These are phyloP conservation scores for Hepsetus odoe DNA, from an alignment of 2,113 vertebrate species.

Conservation along the genomic window DNA sequence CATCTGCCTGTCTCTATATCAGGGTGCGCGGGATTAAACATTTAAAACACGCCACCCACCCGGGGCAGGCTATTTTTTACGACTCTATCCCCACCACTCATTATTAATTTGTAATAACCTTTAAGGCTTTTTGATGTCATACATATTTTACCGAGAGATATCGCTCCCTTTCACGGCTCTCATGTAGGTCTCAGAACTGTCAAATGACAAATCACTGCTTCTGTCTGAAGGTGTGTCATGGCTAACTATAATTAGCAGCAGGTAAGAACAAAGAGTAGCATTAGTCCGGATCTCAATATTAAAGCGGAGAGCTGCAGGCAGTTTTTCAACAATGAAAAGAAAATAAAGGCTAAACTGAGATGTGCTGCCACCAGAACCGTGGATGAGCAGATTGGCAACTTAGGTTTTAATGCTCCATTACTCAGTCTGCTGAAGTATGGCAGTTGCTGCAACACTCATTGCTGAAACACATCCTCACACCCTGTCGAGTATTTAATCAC, in stretches of 20 bases:
- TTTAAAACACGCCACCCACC: slow-evolving; percentile 70
- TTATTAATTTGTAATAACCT: slow-evolving; percentile 85
- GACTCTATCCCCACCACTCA: slow-evolving; percentile 72
- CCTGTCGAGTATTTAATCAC: too few species aligned
- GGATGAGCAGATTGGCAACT: neutral
- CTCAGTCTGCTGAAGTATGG: neutral
- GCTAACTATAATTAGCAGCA: slow-evolving; percentile 73
- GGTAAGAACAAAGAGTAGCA: slow-evolving; percentile 59
- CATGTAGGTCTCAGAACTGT: slow-evolving; percentile 63
- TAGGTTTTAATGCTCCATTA: slow-evolving; percentile 16
- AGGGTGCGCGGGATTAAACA: slow-evolving; percentile 75
- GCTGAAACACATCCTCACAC: neutral
- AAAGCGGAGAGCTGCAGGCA: neutral
- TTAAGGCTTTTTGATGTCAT: slow-evolving; percentile 84
- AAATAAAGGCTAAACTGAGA: neutral
- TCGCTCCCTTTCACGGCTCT: slow-evolving; percentile 67
- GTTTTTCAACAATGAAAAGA: neutral
- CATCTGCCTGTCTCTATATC: slow-evolving; percentile 46
- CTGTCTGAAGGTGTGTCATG: slow-evolving; percentile 64
- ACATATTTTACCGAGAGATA: slow-evolving; percentile 81
- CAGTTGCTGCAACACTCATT: neutral
- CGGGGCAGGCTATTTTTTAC: slow-evolving; percentile 76
- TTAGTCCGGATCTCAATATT: slow-evolving; percentile 22
- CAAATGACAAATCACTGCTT: slow-evolving; percentile 72
- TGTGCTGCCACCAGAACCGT: neutral